Conservation (phyloP, 1,140 invertebrate species). For the Agrilus planipennis region DNA sequence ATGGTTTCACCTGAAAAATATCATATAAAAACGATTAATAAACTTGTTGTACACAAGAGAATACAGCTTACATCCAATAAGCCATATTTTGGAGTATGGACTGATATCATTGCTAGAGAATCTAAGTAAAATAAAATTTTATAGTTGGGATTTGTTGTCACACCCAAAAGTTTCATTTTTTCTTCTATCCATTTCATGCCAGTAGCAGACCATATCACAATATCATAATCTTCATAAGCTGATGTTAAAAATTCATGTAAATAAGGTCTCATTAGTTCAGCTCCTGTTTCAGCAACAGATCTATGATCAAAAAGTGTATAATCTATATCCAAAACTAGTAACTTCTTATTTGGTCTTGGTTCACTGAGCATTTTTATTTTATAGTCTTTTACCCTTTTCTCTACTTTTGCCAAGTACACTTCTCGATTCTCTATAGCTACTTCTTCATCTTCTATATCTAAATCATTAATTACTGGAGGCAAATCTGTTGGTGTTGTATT, state of each 20-base stretch:
- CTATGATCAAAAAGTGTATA: conserved; percentile 94
- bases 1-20: conserved; percentile 73
- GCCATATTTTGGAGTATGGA: conserved; percentile 79
- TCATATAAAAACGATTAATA: neutral
- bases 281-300: conserved; percentile 76
- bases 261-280: conserved; percentile 88
- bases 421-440: conserved; percentile 64
- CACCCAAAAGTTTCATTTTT: conserved; percentile 90
- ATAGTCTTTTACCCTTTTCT: conserved; percentile 75
- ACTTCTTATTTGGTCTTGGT: conserved; percentile 70
- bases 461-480: conserved; percentile 76
- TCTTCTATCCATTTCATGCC: conserved; percentile 98
- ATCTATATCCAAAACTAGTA: conserved; percentile 92
- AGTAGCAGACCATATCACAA: conserved; percentile 90
- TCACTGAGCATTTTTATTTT: conserved; percentile 73
- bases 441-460: conserved; percentile 80
- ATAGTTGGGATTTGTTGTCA: conserved; percentile 69
- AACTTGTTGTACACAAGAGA: neutral
- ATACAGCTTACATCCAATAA: conserved; percentile 62
- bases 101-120: conserved; percentile 87
- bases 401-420: conserved; percentile 64
- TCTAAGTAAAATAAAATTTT: conserved; percentile 91
- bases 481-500: conserved; percentile 65
- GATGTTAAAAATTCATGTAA: conserved; percentile 87
- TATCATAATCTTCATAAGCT: conserved; percentile 83